Evolutionary conservation across 2,888 invertebrate species (phyloP).

Genomic region (Pterobdella sp.): DNA sequence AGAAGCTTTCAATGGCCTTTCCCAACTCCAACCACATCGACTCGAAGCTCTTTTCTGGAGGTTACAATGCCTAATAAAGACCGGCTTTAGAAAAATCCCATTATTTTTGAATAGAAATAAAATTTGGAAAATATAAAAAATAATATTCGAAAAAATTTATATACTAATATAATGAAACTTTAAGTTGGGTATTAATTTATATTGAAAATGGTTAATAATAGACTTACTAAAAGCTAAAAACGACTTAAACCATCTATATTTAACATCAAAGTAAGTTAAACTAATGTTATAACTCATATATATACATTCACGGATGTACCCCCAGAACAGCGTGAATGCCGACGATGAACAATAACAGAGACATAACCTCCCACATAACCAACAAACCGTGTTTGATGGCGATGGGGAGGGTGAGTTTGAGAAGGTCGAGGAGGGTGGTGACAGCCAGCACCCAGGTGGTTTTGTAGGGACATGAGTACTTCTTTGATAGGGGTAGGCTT

Average conservation of each 20-base stretch:
- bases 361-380: neutral
- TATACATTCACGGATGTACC: neutral
- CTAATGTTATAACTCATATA: neutral
- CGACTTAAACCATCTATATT: too few species aligned
- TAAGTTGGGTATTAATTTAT: neutral
- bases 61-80: neutral
- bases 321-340: neutral
- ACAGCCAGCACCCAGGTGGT: conserved; percentile 76
- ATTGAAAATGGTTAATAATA: neutral
- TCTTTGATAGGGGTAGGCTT: conserved; percentile 67
- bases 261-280: too few species aligned
- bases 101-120: too few species aligned
- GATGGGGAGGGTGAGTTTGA: conserved; percentile 76
- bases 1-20: conserved; percentile 75
- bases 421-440: conserved; percentile 65
- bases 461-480: conserved; percentile 71
- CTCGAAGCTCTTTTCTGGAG: conserved; percentile 43
- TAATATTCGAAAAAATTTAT: too few species aligned
- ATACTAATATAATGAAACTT: neutral
- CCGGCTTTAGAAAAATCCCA: too few species aligned
- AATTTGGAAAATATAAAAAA: too few species aligned
- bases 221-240: neutral
- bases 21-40: conserved; percentile 74
- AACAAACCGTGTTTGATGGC: conserved; percentile 67
- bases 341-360: too few species aligned